These are phyloP conservation scores for Myanophis thanlyinensis DNA, from an alignment of 2,113 vertebrate genomes.

Conservation along the genomic window DNA sequence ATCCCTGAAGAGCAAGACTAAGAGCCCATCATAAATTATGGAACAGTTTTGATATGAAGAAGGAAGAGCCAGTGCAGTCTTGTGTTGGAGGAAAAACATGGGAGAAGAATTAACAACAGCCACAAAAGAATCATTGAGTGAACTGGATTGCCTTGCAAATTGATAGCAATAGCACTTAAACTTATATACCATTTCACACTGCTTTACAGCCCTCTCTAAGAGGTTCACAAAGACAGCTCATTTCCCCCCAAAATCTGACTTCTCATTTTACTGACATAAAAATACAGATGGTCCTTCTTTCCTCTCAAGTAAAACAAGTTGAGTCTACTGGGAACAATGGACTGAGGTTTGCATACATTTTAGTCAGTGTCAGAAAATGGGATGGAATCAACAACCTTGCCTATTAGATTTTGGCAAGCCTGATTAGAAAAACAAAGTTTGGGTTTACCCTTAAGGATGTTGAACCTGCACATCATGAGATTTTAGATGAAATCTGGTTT, in stretches of 20 bases:
- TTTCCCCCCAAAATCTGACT: too few relatives aligned
- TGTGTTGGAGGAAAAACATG: neutral
- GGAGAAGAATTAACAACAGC: neutral
- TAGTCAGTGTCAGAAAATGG: neutral
- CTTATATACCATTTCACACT: too few relatives aligned
- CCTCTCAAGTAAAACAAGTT: neutral
- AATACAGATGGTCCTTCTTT: neutral
- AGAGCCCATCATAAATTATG: constrained; percentile 57
- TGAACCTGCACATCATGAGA: neutral
- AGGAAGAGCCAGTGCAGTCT: neutral
- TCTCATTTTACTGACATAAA: too few relatives aligned
- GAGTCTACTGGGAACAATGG: neutral
- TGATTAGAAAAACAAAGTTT: neutral
- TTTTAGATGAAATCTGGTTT: neutral
- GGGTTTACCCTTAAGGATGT: neutral
- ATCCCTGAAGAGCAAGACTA: constrained; percentile 51
- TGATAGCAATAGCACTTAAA: neutral
- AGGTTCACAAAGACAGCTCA: too few relatives aligned
- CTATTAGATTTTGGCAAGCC: neutral
- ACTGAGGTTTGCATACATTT: neutral
- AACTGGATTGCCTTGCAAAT: constrained; percentile 42
- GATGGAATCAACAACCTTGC: neutral
- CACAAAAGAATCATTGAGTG: constrained; percentile 16
- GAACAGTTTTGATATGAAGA: constrained; percentile 38
- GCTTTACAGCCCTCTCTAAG: too few relatives aligned